Base-by-base conservation (phyloP, 2,797 vertebrate genomes). In the Diplodus puntazzo region DNA sequence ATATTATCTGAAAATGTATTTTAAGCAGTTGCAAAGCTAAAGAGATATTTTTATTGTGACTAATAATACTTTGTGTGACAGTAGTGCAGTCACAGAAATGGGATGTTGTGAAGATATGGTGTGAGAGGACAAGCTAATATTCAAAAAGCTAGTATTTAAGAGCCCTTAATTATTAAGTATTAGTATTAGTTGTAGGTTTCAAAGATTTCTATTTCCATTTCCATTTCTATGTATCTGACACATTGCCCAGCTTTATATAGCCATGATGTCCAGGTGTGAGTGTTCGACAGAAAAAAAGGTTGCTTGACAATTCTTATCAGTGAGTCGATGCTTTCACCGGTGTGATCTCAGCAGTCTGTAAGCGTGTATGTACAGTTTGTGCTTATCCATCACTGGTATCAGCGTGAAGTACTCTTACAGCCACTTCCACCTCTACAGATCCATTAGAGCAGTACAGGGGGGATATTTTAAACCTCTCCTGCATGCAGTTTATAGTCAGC, bases 361-460 rank as follows among this genome's bases (percentile, higher is more conserved):
- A 58, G 27, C 48, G 11, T 75, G 14, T 78, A n/a, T 73, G 62
- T 65, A 48, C 43, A 10, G 5, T 27, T 4, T 60, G 6, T 5
- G 13, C 18, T 23, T 57, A 39, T 80, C 67, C 46, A 64, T 67
- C 25, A 58, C 27, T 12, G 52, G 34, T 79, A 81, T 92, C 85
- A 57, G 76, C 73, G 80, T 85, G 50, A 90, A 86, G 86, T 84
- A 71, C 79, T 62, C 65, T 76, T 71, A 57, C 5, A 71, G 59
- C 57, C 17, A 5, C 73, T 79, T 83, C 62, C 53, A 70, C 39
- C 82, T 86, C 77, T 84, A 75, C 81, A 78, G 63, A 77, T 87
- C 89, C 91, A 92, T 90, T 88, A 92, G 82, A 79, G 72, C 75
- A 43, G 48, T n/a, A 58, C 5, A 59, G 62, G 20, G 70, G 39